Conservation (phyloP, 2,888 invertebrate species). For the Sarcophaga subvicina region DNA sequence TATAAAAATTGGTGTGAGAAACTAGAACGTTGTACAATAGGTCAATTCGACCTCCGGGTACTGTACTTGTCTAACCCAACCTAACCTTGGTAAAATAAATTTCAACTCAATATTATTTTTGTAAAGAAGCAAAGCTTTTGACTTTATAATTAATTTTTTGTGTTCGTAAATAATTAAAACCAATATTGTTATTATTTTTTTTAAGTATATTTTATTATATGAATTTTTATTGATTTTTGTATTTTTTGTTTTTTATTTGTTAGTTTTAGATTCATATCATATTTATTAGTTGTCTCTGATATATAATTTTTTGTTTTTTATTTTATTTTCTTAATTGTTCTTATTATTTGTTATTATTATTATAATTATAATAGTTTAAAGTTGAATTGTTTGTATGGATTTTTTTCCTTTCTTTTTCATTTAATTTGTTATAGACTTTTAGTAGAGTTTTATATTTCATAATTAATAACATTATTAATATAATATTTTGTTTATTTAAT, state of each 20-base stretch:
- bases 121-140: too few species aligned
- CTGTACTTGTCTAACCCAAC: too few species aligned
- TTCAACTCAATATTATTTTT: too few species aligned
- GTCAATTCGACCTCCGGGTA: too few species aligned
- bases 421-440: slow-evolving; percentile 56
- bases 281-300: slow-evolving; percentile 67
- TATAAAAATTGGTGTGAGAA: too few species aligned
- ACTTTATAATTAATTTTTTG: background rate
- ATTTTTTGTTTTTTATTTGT: slow-evolving; percentile 40
- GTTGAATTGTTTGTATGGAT: slow-evolving; percentile 72
- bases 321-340: slow-evolving; percentile 55
- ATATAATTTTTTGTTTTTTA: slow-evolving; percentile 56
- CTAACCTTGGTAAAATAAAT: too few species aligned
- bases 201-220: slow-evolving; percentile 66
- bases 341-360: slow-evolving; percentile 59
- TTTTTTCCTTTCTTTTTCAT: slow-evolving; percentile 69
- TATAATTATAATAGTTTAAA: slow-evolving; percentile 69
- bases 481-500: slow-evolving; percentile 61
- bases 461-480: slow-evolving; percentile 52
- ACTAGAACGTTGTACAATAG: too few species aligned
- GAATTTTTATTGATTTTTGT: slow-evolving; percentile 62
- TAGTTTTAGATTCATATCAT: slow-evolving; percentile 60
- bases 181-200: slow-evolving; percentile 1
- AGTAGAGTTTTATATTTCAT: slow-evolving; percentile 68
- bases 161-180: slow-evolving; percentile 37